Conservation (phyloP, 1,140 invertebrate species). For the Atta texana region DNA sequence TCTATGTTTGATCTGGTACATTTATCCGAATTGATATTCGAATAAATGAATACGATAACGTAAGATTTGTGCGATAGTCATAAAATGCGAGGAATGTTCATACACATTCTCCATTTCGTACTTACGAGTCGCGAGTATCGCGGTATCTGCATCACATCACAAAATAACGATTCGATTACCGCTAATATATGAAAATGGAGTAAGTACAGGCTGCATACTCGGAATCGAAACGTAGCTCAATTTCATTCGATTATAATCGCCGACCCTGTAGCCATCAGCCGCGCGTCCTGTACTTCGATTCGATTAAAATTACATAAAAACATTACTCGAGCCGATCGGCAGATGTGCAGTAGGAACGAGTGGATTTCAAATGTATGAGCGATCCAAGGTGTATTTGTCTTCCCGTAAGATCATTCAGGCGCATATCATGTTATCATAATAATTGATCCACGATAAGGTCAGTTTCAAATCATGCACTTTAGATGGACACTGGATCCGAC, state of each 20-base stretch:
- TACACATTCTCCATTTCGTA: neutral
- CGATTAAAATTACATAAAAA: conserved; percentile 74
- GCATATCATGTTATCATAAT: conserved; percentile 54
- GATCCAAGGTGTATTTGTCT: conserved; percentile 60
- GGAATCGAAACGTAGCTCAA: conserved; percentile 56
- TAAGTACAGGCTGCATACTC: conserved; percentile 58
- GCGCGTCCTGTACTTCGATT: conserved; percentile 63
- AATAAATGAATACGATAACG: conserved; percentile 36
- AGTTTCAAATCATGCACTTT: conserved; percentile 33
- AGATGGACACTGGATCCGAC: too few species aligned
- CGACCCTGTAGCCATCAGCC: conserved; percentile 47
- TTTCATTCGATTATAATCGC: conserved; percentile 62
- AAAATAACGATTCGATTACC: conserved; percentile 49
- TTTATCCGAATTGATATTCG: conserved; percentile 28
- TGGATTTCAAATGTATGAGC: conserved; percentile 68
- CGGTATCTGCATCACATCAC: conserved; percentile 40
- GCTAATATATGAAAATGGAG: conserved; percentile 68
- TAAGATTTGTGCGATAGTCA: conserved; percentile 8
- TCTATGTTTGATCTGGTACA: neutral
- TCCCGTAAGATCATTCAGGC: conserved; percentile 23
- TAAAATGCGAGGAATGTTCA: conserved; percentile 34
- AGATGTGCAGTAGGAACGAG: conserved; percentile 62
- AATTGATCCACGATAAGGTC: conserved; percentile 68
- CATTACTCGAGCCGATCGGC: conserved; percentile 55
- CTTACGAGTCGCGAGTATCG: conserved; percentile 26